Conservation (phyloP, 2,113 vertebrate species). For the Ranitomeya variabilis region DNA sequence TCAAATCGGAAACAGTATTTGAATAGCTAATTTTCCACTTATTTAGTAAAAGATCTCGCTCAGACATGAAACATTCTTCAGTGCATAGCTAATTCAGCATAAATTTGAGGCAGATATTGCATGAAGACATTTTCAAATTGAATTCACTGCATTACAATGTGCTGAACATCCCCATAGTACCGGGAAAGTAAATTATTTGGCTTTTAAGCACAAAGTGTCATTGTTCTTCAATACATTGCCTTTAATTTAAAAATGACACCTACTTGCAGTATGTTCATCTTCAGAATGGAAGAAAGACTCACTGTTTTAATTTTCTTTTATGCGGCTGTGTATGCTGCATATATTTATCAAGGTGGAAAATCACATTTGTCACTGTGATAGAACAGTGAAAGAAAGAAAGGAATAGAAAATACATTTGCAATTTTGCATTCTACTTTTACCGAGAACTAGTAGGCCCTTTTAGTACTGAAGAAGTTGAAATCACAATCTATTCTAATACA, state of each 20-base stretch:
- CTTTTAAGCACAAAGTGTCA: conserved; percentile 51
- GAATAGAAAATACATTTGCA: conserved; percentile 8
- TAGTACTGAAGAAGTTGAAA: not conserved
- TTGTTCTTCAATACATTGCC: conserved; percentile 32
- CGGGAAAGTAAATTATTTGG: conserved; percentile 43
- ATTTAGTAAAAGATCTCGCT: conserved; percentile 21
- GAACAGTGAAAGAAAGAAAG: conserved; percentile 6
- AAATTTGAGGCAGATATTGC: conserved; percentile 37
- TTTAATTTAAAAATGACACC: conserved; percentile 50
- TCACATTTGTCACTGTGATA: conserved; percentile 13
- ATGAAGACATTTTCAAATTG: conserved; percentile 38
- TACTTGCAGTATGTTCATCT: conserved; percentile 34
- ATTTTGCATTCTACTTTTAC: not conserved
- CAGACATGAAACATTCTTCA: conserved; percentile 39
- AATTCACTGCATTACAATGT: conserved; percentile 33
- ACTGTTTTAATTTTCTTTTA: conserved; percentile 30
- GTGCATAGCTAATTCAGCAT: conserved; percentile 45
- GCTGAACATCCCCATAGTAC: conserved; percentile 18
- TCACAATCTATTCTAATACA: not conserved
- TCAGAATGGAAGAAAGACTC: conserved; percentile 25
- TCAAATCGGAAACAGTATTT: conserved; percentile 15
- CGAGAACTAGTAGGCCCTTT: not conserved
- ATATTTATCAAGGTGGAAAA: conserved; percentile 24
- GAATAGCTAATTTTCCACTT: conserved; percentile 37
- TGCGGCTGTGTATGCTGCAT: conserved; percentile 21